phyloP scores from a whole-genome alignment of 2,797 vertebrate species.

The Ptychadena robeensis region DNA sequence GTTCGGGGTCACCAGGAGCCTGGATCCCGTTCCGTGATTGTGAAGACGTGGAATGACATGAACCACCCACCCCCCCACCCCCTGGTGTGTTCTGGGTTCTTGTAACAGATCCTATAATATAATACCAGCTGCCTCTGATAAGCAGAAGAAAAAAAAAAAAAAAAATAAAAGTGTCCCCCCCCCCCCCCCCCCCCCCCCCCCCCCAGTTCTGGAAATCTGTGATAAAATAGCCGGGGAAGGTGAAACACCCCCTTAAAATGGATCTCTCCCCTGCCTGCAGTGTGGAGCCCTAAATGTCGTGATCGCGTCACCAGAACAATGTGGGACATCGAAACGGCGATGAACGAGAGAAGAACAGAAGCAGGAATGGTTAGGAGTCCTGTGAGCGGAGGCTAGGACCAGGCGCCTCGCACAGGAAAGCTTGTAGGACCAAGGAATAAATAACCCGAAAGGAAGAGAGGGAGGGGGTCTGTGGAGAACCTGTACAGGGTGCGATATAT shows the following conservation, averaged over 20 bases:
- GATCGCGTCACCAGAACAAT: not conserved
- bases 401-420: constrained; percentile 3
- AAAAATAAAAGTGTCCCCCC: not conserved
- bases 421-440: constrained; percentile 52
- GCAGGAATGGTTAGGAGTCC: not conserved
- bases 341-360: not conserved
- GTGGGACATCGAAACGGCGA: constrained; percentile 1
- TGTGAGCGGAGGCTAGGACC: not conserved
- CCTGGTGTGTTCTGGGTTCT: not conserved
- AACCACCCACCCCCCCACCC: too few relatives aligned
- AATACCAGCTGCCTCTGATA: constrained; percentile 25
- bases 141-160: constrained; percentile 2
- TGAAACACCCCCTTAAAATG: constrained; percentile 4
- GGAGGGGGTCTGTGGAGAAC: constrained; percentile 6
- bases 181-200: too few relatives aligned
- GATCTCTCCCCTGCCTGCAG: constrained; percentile 60
- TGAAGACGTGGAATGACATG: not conserved
- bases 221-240: constrained; percentile 24
- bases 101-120: constrained; percentile 32
- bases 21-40: too few relatives aligned
- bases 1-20: not conserved
- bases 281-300: constrained; percentile 42
- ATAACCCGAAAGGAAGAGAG: constrained; percentile 35
- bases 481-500: constrained; percentile 25
- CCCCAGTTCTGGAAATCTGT: constrained; percentile 37